phyloP scores from a whole-genome alignment of 2,113 vertebrate species.

The Sisor rabdophorus region DNA sequence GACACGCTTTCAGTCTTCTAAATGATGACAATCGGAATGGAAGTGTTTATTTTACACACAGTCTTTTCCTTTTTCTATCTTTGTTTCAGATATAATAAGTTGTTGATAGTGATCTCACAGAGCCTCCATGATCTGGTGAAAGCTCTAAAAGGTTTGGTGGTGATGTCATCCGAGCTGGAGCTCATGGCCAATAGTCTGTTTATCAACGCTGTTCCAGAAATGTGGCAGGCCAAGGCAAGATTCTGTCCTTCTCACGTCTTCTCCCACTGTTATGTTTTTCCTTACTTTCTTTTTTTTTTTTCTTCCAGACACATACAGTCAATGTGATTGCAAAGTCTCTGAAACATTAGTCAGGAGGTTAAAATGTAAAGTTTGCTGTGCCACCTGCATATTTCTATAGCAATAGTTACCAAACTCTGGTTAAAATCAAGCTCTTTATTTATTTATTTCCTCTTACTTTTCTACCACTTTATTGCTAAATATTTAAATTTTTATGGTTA shows the following conservation, averaged over 20 bases:
- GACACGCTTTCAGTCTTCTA: no score
- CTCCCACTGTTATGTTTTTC: background rate
- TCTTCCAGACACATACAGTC: background rate
- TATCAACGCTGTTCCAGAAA: constrained; percentile 79
- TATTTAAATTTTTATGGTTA: background rate
- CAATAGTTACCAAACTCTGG: background rate
- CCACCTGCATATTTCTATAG: background rate
- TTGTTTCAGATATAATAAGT: constrained; percentile 78
- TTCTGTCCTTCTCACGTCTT: constrained; percentile 6
- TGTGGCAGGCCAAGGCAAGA: constrained; percentile 82
- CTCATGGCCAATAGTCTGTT: constrained; percentile 84
- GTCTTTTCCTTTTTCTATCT: background rate
- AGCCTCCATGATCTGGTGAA: constrained; percentile 80
- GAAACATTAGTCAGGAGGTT: background rate
- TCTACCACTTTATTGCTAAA: background rate
- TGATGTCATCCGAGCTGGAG: constrained; percentile 88
- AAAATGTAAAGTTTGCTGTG: background rate
- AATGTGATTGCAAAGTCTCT: background rate
- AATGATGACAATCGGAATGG: no score
- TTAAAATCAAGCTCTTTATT: background rate
- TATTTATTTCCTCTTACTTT: background rate
- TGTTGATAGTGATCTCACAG: constrained; percentile 75
- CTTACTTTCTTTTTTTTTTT: background rate
- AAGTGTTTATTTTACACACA: no score
- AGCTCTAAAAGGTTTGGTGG: constrained; percentile 82